Base-by-base conservation (phyloP, 2,888 invertebrate species). In the Flexamia atlantica region DNA sequence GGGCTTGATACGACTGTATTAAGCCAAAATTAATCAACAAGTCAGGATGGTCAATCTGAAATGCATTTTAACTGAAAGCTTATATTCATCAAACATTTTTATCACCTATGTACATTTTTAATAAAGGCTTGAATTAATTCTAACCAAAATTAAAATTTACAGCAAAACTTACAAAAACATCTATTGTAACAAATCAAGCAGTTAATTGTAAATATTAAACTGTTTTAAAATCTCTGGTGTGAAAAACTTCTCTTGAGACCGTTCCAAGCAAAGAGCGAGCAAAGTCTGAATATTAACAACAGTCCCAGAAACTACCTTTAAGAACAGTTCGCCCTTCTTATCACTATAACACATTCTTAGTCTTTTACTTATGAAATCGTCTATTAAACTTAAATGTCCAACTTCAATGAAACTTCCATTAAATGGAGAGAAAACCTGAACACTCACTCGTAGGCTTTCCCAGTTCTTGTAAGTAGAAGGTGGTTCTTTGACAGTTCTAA, bases 351-450 rank as follows among this genome's bases (percentile, higher is more conserved):
- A 94, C 86, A 96, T 94, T 88, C 95, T 90, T 68, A 97, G 91
- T 84, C 97, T 92, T 89, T 96, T 96, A 87, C 96, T 95, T 36
- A 97, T 92, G 89, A 93, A 97, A 88, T 94, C 93, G 12, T 93
- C 94, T 88, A 93, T 94, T 68, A 94, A 88, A 25, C 96, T 95
- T 53, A 97, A 88, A 90, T 94, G 92, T 0, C 95, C 97, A 57
- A 97, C 93, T 91, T 95, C 95, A 17, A 96, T 89, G 88, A 95
- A 96, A 14, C 90, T 89, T 46, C 93, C 89, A 17, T 92, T 89
- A 86, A 92, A 91, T 12, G 92, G 92, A 0, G 96, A 96, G 92
- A 93, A 97, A 91, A 97, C 93, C 90, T 97, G 94, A 86, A 97
- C 92, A 1, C 92, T 92, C 0, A 95, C 90, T 85, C 94, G 92